Base-by-base conservation (phyloP, 2,797 vertebrate species). In the Poeciliopsis presidionis region DNA sequence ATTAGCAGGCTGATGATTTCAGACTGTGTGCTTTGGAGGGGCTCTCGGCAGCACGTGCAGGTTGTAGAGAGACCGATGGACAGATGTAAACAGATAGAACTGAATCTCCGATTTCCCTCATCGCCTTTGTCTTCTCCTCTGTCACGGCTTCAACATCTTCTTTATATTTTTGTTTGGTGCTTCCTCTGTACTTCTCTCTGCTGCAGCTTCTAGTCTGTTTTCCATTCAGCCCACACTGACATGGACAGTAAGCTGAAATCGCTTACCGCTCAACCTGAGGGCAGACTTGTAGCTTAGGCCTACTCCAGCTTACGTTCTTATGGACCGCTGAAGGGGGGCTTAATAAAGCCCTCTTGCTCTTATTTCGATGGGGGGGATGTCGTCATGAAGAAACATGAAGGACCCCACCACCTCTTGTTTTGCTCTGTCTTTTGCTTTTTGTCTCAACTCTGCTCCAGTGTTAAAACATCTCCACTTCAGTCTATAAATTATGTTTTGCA, bases 401-500 rank as follows among this genome's bases (percentile, higher is more conserved):
- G 89, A 93, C 87, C 90, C 67, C 5, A 7, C 39, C 39, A 2
- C 20, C 11, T 22, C 63, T 7, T 39, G 86, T 92, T 92, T 93
- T 92, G 90, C 91, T 91, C 91, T 93, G 90, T 94, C 89, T 92
- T 93, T 92, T 30, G 90, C 84, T 93, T 93, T 77, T 94, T 94
- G 86, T 93, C 85, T 93, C 91, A 90, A 89, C 90, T 93, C 91
- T 91, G 87, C 93, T 92, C 85, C 87, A 93, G 90, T 93, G 89
- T 92, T 46, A 90, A 95, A 94, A 93, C 94, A 94, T 94, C 94
- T 93, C 87, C 89, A 92, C 93, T 87, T 91, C 93, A 90, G 88
- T 93, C 87, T 93, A 93, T 94, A 94, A 93, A 92, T 94, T 94
- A 95, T 95, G 92, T 95, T 92, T 95, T 94, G 92, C 94, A 95